These are phyloP conservation scores for Anolis carolinensis DNA, from an alignment of 2,113 vertebrate species.

Conservation along the genomic window DNA sequence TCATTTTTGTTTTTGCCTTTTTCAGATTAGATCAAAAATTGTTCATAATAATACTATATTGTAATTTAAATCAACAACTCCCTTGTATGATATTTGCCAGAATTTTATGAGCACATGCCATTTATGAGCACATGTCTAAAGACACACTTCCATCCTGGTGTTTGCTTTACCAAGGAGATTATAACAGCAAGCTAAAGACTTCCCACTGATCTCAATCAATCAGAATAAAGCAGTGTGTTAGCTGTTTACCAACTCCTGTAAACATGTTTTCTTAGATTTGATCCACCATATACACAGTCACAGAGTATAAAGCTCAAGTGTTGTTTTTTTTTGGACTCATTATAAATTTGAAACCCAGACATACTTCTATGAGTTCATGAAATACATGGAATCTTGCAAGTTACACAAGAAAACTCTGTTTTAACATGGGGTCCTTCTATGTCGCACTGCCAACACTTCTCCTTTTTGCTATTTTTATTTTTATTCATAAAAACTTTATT, in stretches of 20 bases:
- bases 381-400: background rate
- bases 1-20: background rate
- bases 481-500: no score
- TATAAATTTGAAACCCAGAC: background rate
- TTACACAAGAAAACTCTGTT: no score
- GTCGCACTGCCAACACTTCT: no score
- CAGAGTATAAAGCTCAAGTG: no score
- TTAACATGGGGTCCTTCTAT: no score
- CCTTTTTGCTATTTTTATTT: no score
- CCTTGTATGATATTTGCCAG: background rate
- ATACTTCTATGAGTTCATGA: background rate
- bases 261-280: background rate
- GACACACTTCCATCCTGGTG: background rate
- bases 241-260: background rate
- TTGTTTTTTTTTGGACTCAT: no score
- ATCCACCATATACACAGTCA: background rate
- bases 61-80: no score
- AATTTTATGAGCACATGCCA: background rate
- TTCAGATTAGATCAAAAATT: background rate
- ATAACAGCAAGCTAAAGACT: constrained; percentile 10
- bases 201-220: constrained; percentile 25
- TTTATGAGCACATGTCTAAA: background rate
- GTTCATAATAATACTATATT: no score
- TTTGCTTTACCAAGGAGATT: background rate
- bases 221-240: background rate